Evolutionary conservation across 2,113 vertebrate genomes (phyloP).

Genomic region (Macrotis lagotis): DNA sequence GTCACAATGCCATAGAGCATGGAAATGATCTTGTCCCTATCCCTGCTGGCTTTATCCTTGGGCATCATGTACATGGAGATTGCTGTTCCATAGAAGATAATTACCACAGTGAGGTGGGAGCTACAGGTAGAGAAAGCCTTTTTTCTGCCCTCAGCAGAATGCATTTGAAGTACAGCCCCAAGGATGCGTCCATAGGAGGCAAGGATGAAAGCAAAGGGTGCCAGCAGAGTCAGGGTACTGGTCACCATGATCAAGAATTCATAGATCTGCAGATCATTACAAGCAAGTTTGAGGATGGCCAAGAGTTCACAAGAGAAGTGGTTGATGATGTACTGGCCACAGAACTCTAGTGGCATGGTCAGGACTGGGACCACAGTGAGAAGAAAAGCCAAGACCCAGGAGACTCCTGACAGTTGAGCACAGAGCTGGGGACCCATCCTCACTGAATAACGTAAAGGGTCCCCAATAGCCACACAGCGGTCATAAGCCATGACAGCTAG

Average conservation of each 20-base stretch:
- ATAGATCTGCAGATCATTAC: constrained; percentile 7
- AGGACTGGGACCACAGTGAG: not conserved
- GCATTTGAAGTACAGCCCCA: not conserved
- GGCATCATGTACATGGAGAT: constrained; percentile 25
- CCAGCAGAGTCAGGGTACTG: not conserved
- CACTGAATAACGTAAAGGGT: not conserved
- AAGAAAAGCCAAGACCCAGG: not conserved
- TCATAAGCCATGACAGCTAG: constrained; percentile 9
- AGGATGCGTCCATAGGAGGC: not conserved
- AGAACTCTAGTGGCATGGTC: constrained; percentile 25
- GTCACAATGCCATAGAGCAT: not conserved
- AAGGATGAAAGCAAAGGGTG: not conserved
- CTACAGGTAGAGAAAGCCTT: constrained; percentile 12
- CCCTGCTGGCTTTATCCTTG: not conserved
- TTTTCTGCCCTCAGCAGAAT: not conserved
- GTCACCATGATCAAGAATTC: not conserved
- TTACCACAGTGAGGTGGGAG: constrained; percentile 11
- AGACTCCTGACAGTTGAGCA: not conserved
- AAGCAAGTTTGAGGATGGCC: constrained; percentile 28
- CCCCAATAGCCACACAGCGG: not conserved
- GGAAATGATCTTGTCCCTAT: not conserved
- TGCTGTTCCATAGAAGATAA: not conserved
- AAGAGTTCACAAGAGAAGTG: constrained; percentile 19
- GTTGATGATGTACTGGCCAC: constrained; percentile 18
- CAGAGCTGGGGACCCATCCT: not conserved